Evolutionary conservation across 1,140 invertebrate genomes (phyloP).

Genomic region (Coelopa frigida): DNA sequence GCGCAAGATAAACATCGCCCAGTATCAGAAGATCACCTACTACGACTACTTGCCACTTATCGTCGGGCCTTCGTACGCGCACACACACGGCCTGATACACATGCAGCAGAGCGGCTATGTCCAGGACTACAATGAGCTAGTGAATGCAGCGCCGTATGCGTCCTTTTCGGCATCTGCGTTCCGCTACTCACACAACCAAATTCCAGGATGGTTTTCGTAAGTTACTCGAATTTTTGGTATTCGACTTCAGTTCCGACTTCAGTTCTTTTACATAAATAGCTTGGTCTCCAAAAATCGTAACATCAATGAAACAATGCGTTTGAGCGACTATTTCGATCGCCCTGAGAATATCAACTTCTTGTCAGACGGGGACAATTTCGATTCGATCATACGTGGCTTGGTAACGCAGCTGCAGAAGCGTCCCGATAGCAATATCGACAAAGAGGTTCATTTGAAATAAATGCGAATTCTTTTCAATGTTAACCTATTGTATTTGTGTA

Average conservation of each 20-base stretch:
- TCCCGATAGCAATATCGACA: conserved; percentile 62
- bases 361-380: conserved; percentile 55
- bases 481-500: conserved; percentile 3
- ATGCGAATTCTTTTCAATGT: neutral
- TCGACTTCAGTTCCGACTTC: conserved; percentile 51
- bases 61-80: conserved; percentile 57
- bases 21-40: conserved; percentile 76
- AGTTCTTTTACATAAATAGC: too few species aligned
- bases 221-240: conserved; percentile 17
- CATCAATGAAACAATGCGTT: conserved; percentile 51
- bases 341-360: conserved; percentile 46
- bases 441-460: conserved; percentile 44
- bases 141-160: conserved; percentile 71
- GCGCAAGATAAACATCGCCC: conserved; percentile 66
- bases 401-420: conserved; percentile 59
- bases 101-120: conserved; percentile 56
- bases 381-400: conserved; percentile 62
- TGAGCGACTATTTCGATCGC: conserved; percentile 69
- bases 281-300: conserved; percentile 56
- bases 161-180: conserved; percentile 79
- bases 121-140: conserved; percentile 76
- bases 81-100: conserved; percentile 58
- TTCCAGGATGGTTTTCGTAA: conserved; percentile 71
- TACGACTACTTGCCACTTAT: conserved; percentile 81
- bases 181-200: conserved; percentile 75